Conservation (phyloP, 1,140 invertebrate species). For the Atta cephalotes region DNA sequence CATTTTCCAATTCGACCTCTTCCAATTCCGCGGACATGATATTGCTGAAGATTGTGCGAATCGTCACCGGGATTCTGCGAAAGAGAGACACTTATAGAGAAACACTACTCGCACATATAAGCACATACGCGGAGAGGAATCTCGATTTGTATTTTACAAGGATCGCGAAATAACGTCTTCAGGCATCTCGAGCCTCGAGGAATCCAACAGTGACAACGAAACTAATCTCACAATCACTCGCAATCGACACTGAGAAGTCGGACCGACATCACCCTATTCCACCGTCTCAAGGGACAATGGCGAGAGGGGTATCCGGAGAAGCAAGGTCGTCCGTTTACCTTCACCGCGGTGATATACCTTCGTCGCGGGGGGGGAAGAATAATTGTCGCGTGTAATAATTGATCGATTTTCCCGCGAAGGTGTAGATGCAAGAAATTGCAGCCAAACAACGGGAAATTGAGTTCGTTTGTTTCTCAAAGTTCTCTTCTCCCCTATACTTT, state of each 20-base stretch:
- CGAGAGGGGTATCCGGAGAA: too few species aligned
- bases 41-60: neutral
- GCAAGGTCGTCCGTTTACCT: neutral
- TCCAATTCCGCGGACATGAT: constrained; percentile 2
- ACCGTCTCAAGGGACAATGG: neutral
- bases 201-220: neutral
- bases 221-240: neutral
- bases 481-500: neutral
- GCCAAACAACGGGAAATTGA: neutral
- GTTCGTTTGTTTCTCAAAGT: neutral
- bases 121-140: neutral
- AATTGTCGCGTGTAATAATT: neutral
- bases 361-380: neutral
- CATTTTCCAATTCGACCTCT: neutral
- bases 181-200: neutral
- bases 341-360: neutral
- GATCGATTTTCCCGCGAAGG: neutral
- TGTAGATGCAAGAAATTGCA: neutral
- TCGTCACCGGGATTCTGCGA: neutral
- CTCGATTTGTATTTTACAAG: neutral
- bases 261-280: neutral
- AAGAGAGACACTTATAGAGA: neutral
- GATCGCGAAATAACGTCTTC: neutral
- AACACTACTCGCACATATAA: neutral
- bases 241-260: neutral